Evolutionary conservation across 2,113 vertebrate genomes (phyloP).

Genomic region (Thalassarche chlororhynchos): DNA sequence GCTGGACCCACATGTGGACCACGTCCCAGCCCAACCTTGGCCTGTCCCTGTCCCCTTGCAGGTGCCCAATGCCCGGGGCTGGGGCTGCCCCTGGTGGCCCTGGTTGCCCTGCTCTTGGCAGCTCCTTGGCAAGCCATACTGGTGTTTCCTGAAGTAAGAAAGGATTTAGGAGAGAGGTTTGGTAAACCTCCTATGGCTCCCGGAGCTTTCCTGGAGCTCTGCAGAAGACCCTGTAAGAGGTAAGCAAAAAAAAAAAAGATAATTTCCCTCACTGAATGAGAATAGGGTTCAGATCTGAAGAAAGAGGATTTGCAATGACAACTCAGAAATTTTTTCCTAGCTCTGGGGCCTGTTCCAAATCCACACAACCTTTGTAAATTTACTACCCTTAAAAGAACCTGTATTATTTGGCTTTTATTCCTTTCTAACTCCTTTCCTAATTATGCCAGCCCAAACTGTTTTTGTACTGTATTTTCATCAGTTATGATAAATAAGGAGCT

Average conservation of each 20-base stretch:
- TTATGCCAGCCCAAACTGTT: fast-evolving
- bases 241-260: background rate
- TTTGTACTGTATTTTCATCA: background rate
- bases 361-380: background rate
- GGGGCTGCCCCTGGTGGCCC: fast-evolving
- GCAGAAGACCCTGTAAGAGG: background rate
- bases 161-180: background rate
- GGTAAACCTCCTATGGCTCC: background rate
- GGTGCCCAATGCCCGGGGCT: fast-evolving
- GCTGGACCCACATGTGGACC: too few species aligned
- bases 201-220: background rate
- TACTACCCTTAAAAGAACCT: background rate
- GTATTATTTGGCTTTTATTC: background rate
- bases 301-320: background rate
- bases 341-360: background rate
- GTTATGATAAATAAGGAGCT: background rate
- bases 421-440: background rate
- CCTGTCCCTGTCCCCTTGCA: background rate
- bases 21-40: background rate
- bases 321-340: background rate
- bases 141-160: background rate
- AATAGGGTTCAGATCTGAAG: background rate
- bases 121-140: background rate
- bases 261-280: background rate
- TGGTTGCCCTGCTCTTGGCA: background rate